phyloP scores from a whole-genome alignment of 2,888 invertebrate species.

The Amiota minor region DNA sequence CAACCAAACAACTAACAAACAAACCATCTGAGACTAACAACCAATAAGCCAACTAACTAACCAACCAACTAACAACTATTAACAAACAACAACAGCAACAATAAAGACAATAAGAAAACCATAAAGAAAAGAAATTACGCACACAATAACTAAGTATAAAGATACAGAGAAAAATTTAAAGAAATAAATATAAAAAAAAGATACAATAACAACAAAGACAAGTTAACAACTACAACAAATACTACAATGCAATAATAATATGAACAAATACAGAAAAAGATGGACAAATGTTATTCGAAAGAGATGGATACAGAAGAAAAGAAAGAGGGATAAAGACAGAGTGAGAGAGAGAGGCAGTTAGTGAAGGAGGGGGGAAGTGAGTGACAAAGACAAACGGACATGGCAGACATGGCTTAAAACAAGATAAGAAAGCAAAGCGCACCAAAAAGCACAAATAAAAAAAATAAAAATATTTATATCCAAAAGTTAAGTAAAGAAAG shows the following conservation, averaged over 20 bases:
- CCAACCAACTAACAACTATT: slow-evolving; percentile 20
- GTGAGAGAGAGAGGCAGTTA: background rate
- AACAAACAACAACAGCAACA: slow-evolving; percentile 2
- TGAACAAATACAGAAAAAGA: no score
- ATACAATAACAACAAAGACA: background rate
- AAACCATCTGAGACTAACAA: background rate
- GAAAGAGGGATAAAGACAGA: background rate
- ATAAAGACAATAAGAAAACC: background rate
- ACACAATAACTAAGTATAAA: background rate
- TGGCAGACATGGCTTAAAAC: background rate
- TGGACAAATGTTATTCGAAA: no score
- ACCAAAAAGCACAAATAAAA: background rate
- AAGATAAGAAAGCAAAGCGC: background rate
- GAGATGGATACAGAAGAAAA: no score
- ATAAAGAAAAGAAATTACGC: slow-evolving; percentile 25
- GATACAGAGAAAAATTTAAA: no score
- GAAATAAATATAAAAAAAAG: no score
- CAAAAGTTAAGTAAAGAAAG: background rate
- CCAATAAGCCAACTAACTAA: slow-evolving; percentile 13
- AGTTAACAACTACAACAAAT: background rate
- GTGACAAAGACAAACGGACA: background rate
- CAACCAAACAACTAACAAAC: background rate
- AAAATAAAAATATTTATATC: no score
- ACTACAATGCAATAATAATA: background rate
- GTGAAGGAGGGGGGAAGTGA: background rate